Evolutionary conservation across 2,888 invertebrate species (phyloP).

Genomic region (Ptilodon capucinus): DNA sequence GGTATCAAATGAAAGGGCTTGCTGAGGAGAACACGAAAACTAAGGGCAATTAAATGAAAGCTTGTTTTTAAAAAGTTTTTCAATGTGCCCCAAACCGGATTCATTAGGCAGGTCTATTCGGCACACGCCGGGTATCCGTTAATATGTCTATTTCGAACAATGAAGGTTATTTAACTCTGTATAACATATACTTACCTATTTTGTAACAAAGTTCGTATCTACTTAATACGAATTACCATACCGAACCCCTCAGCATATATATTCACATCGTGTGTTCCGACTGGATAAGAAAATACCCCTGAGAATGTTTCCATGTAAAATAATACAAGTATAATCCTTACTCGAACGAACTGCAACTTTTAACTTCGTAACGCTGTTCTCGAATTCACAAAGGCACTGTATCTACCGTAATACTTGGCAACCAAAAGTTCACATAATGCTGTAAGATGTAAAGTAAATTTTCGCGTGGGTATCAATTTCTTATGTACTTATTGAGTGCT

Average conservation of each 20-base stretch:
- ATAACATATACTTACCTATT: too few relatives aligned
- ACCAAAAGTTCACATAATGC: constrained; percentile 13
- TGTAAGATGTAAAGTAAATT: constrained; percentile 12
- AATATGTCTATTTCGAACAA: too few relatives aligned
- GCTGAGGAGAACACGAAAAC: too few relatives aligned
- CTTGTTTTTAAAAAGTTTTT: too few relatives aligned
- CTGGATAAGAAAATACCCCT: constrained; percentile 39
- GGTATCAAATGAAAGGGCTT: too few relatives aligned
- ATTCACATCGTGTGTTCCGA: constrained; percentile 20
- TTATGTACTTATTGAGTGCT: neutral
- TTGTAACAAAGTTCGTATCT: neutral
- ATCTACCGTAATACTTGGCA: constrained; percentile 28
- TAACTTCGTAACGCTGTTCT: constrained; percentile 51
- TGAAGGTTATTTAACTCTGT: too few relatives aligned
- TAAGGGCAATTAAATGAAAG: too few relatives aligned
- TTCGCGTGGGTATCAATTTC: constrained; percentile 3
- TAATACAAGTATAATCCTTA: constrained; percentile 52
- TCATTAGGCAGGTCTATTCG: too few relatives aligned
- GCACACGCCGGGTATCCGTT: too few relatives aligned
- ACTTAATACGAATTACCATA: neutral
- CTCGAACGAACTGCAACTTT: constrained; percentile 53
- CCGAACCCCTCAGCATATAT: constrained; percentile 2
- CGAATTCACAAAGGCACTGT: constrained; percentile 57
- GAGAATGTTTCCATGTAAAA: constrained; percentile 44
- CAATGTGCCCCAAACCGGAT: too few relatives aligned